These are phyloP conservation scores for Nixonia krombeini DNA, from an alignment of 1,140 invertebrate species.

Conservation along the genomic window DNA sequence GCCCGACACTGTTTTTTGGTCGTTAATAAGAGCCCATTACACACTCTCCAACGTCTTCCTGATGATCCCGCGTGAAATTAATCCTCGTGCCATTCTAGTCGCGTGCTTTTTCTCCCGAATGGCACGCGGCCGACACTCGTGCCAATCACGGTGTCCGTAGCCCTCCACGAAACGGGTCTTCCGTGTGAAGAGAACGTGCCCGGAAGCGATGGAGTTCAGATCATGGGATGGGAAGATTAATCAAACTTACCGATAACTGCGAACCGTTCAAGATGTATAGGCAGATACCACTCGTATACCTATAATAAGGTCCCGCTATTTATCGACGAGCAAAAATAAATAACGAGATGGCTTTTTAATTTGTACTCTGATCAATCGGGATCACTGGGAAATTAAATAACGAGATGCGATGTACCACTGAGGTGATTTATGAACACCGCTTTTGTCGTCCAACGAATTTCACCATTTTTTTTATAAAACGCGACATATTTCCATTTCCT, in stretches of 20 bases:
- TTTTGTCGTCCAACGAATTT: too few relatives aligned
- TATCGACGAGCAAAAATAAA: constrained; percentile 25
- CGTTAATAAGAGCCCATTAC: constrained; percentile 21
- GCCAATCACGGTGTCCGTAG: constrained; percentile 8
- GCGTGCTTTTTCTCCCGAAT: constrained; percentile 19
- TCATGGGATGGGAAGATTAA: constrained; percentile 26
- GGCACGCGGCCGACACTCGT: constrained; percentile 14
- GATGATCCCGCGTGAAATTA: constrained; percentile 21
- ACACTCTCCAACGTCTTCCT: not conserved
- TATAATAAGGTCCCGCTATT: constrained; percentile 21
- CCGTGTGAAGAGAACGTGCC: constrained; percentile 24
- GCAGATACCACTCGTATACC: constrained; percentile 14
- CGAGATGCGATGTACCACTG: not conserved
- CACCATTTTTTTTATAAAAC: too few relatives aligned
- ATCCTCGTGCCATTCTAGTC: constrained; percentile 7
- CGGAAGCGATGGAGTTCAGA: constrained; percentile 20
- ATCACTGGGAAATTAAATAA: constrained; percentile 15
- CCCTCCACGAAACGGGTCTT: constrained; percentile 13
- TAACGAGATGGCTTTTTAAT: constrained; percentile 17
- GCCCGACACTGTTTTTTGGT: not conserved
- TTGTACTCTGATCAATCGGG: constrained; percentile 4
- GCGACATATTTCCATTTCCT: too few relatives aligned
- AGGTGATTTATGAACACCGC: too few relatives aligned
- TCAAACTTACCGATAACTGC: constrained; percentile 32
- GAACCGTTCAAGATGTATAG: constrained; percentile 23